These are phyloP conservation scores for Oreonectes daqikongensis DNA, from an alignment of 2,797 vertebrate species.

Conservation along the genomic window DNA sequence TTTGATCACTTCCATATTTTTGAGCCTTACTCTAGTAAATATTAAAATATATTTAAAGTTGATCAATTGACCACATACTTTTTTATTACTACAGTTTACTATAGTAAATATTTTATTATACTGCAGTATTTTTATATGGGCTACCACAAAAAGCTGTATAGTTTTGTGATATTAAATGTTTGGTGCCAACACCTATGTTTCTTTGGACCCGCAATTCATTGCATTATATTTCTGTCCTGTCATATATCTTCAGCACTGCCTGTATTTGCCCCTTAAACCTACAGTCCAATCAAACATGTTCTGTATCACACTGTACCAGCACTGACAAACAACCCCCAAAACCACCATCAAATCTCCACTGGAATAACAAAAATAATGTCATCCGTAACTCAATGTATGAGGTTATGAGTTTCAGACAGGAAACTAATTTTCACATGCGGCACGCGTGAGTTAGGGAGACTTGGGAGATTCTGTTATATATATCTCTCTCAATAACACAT, in stretches of 20 bases:
- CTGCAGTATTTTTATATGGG: too few relatives aligned
- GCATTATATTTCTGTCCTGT: slow-evolving; percentile 24
- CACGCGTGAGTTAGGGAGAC: slow-evolving; percentile 45
- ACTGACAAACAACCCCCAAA: slow-evolving; percentile 52
- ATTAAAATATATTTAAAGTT: too few relatives aligned
- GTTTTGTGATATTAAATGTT: background rate
- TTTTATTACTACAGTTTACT: too few relatives aligned
- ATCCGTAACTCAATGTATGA: slow-evolving; percentile 38
- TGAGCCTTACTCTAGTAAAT: too few relatives aligned
- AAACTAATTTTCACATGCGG: slow-evolving; percentile 54
- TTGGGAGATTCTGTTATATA: slow-evolving; percentile 30
- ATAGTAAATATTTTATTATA: too few relatives aligned
- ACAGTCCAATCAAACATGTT: slow-evolving; percentile 37
- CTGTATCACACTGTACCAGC: slow-evolving; percentile 17
- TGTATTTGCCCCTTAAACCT: slow-evolving; percentile 24
- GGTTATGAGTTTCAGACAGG: slow-evolving; percentile 48
- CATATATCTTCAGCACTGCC: slow-evolving; percentile 5
- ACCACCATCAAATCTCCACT: slow-evolving; percentile 44
- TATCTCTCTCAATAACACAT: slow-evolving; percentile 39
- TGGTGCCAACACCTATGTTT: background rate
- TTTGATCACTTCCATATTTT: too few relatives aligned
- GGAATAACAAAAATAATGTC: slow-evolving; percentile 55
- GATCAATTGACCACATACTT: too few relatives aligned
- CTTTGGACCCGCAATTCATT: background rate
- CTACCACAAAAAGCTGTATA: background rate